These are phyloP conservation scores for Coenonympha glycerion DNA, from an alignment of 2,888 invertebrate species.

Conservation along the genomic window DNA sequence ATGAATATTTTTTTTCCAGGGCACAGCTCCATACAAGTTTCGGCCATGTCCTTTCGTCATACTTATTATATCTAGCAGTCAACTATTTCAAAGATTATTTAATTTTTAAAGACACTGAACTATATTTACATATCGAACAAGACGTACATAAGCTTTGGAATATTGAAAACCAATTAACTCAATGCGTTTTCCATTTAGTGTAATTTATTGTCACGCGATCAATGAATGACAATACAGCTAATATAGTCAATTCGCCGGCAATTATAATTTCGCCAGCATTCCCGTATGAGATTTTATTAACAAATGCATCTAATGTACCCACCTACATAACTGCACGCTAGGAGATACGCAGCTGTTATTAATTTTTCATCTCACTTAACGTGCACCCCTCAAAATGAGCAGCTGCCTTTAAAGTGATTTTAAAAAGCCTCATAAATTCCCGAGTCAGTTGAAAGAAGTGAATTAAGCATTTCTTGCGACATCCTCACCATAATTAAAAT, in stretches of 20 bases:
- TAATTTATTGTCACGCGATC: slow-evolving; percentile 10
- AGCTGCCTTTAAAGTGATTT: slow-evolving; percentile 49
- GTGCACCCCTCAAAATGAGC: slow-evolving; percentile 45
- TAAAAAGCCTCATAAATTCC: slow-evolving; percentile 41
- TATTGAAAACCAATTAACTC: not conserved
- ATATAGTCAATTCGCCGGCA: slow-evolving; percentile 6
- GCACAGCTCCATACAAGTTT: too few relatives aligned
- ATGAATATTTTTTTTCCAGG: too few relatives aligned
- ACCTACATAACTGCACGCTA: slow-evolving; percentile 37
- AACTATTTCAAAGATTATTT: too few relatives aligned
- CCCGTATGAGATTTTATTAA: slow-evolving; percentile 11
- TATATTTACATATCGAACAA: not conserved
- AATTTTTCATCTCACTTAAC: slow-evolving; percentile 44
- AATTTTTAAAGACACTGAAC: not conserved
- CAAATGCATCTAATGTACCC: slow-evolving; percentile 32
- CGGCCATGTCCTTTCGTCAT: too few relatives aligned
- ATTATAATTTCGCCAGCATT: slow-evolving; percentile 24
- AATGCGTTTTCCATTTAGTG: slow-evolving; percentile 3
- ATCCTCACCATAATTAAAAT: slow-evolving; percentile 25
- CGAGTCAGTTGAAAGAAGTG: slow-evolving; percentile 40
- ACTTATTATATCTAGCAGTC: too few relatives aligned
- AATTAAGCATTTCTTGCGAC: slow-evolving; percentile 39
- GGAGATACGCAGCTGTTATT: slow-evolving; percentile 33
- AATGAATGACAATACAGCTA: slow-evolving; percentile 1
- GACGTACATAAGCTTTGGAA: not conserved